Percentiles rank a stretch among this genome's conserved stretches.
These are phyloP conservation scores for Xestia c-nigrum DNA, from an alignment of 2,888 invertebrate genomes.

Conservation along the genomic window DNA sequence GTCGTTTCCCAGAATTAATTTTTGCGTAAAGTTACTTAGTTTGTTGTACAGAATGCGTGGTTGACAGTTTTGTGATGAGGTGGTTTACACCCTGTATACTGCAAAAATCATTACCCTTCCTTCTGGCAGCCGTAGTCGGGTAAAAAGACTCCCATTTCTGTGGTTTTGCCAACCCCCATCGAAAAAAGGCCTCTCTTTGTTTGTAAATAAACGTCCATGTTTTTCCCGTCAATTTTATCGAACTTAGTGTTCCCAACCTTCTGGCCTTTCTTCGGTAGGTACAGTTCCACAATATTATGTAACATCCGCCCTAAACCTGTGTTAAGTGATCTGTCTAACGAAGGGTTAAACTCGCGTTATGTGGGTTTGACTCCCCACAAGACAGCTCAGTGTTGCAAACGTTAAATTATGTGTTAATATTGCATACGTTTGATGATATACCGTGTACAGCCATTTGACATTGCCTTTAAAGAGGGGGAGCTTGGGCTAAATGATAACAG, in stretches of 20 bases:
- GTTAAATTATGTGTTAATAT: conserved; percentile 1
- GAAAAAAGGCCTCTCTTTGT: no score
- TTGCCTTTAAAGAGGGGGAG: background rate
- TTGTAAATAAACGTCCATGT: no score
- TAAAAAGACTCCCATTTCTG: no score
- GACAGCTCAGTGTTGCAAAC: conserved; percentile 8
- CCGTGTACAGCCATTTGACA: background rate
- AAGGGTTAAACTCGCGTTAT: conserved; percentile 52
- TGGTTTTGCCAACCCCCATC: no score
- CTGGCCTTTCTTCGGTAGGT: background rate
- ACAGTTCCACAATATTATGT: background rate
- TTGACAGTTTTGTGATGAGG: no score
- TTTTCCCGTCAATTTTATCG: background rate
- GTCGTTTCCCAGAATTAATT: no score
- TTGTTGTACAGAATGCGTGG: no score
- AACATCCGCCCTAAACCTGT: conserved; percentile 13
- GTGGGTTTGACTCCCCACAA: conserved; percentile 46
- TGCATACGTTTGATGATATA: background rate
- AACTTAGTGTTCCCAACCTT: conserved; percentile 3
- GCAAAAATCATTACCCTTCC: no score
- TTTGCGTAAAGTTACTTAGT: no score
- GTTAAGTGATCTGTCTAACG: conserved; percentile 51
- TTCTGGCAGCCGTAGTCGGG: no score
- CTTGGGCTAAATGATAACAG: background rate
- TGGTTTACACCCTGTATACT: no score